These are phyloP conservation scores for Ataeniobius toweri DNA, from an alignment of 2,797 vertebrate species.

Conservation along the genomic window DNA sequence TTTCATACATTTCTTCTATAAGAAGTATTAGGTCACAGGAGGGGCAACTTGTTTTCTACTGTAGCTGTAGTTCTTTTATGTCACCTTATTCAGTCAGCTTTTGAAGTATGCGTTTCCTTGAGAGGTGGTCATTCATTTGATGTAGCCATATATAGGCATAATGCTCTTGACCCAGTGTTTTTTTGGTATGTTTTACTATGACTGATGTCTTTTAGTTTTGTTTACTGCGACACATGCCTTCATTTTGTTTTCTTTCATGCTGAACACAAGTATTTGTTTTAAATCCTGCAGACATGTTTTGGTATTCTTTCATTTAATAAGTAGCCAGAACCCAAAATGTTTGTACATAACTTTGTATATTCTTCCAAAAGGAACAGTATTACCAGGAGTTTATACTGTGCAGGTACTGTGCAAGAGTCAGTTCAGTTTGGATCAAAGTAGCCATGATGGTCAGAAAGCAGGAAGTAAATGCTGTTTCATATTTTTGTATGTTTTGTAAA, in stretches of 20 bases:
- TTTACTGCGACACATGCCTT: conserved; percentile 24
- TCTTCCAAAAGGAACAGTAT: conserved; percentile 45
- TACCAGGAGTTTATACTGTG: neutral
- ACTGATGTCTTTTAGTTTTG: conserved; percentile 16
- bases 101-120: conserved; percentile 56
- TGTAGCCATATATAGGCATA: conserved; percentile 64
- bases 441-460: conserved; percentile 41
- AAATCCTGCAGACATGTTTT: neutral
- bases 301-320: conserved; percentile 49
- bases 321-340: conserved; percentile 32
- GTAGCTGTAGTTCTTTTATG: conserved; percentile 48
- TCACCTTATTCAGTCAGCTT: conserved; percentile 36
- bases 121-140: conserved; percentile 58
- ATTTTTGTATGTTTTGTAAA: conserved; percentile 84
- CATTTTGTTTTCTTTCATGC: neutral
- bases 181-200: conserved; percentile 22
- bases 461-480: conserved; percentile 56
- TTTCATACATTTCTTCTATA: conserved; percentile 70
- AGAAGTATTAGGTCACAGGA: conserved; percentile 72
- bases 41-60: conserved; percentile 47
- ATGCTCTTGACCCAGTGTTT: conserved; percentile 69
- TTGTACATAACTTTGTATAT: conserved; percentile 78
- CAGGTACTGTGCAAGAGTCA: neutral
- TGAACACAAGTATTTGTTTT: conserved; percentile 5
- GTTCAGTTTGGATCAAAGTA: conserved; percentile 36